phyloP scores from a whole-genome alignment of 2,113 vertebrate genomes.

The Rhegmatorhina hoffmannsi region DNA sequence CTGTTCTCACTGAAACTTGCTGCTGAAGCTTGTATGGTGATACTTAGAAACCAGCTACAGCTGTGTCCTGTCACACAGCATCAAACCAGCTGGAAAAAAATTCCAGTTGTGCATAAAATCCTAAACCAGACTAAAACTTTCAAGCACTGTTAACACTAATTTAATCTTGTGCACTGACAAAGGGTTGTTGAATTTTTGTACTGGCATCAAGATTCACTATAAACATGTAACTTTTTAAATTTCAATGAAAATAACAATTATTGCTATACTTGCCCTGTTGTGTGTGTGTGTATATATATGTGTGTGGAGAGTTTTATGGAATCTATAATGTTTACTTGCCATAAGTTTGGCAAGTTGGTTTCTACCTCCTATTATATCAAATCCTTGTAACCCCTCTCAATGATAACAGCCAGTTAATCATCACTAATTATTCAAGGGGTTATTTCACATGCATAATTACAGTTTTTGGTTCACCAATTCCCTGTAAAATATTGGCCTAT shows the following conservation, averaged over 20 bases:
- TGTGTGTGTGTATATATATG: too few relatives aligned
- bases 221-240: background rate
- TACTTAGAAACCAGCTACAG: background rate
- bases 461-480: constrained; percentile 73
- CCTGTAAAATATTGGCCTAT: constrained; percentile 70
- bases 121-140: background rate
- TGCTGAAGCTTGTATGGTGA: background rate
- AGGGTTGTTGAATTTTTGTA: background rate
- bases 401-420: constrained; percentile 67
- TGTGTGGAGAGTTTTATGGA: background rate
- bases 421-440: constrained; percentile 68
- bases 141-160: background rate
- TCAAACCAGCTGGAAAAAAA: background rate
- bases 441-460: constrained; percentile 64
- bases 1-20: background rate
- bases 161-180: background rate
- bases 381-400: constrained; percentile 40
- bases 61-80: background rate
- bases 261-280: background rate
- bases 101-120: background rate
- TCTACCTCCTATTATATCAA: constrained; percentile 1
- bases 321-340: background rate
- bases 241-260: background rate
- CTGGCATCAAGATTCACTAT: background rate
- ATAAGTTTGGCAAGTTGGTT: background rate